phyloP scores from a whole-genome alignment of 53 echinoderm and acorn worm genomes.

The Apostichopus leukothele region DNA sequence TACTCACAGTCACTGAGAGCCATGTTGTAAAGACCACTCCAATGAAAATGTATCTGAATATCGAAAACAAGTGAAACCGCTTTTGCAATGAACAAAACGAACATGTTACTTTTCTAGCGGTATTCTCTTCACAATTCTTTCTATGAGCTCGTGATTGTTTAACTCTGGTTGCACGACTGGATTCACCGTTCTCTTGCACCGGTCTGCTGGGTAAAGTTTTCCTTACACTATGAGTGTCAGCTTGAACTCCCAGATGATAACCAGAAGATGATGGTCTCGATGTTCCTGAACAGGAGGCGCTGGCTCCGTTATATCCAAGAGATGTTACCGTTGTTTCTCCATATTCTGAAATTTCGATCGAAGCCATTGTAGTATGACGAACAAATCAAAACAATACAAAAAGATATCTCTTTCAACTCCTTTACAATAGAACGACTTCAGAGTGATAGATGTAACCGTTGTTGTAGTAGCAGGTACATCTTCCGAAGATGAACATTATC shows the following conservation, averaged over 20 bases:
- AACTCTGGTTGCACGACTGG: background rate
- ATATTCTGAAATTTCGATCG: background rate
- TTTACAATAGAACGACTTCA: too few relatives aligned
- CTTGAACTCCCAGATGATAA: constrained; percentile 14
- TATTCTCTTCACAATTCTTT: background rate
- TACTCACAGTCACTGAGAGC: constrained; percentile 25
- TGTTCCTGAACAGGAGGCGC: constrained; percentile 1
- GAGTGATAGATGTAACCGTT: background rate
- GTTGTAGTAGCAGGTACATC: background rate
- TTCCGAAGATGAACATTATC: background rate
- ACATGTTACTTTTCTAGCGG: background rate
- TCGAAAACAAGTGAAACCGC: constrained; percentile 39
- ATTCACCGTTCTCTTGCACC: background rate
- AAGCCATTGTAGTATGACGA: background rate
- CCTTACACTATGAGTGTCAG: background rate
- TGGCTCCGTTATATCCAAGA: background rate
- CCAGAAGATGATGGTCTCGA: background rate
- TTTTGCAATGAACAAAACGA: constrained; percentile 6
- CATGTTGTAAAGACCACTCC: constrained; percentile 21
- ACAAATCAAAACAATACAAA: too few relatives aligned
- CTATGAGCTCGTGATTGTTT: background rate
- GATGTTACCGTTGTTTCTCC: background rate
- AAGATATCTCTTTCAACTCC: too few relatives aligned
- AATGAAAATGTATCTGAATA: constrained; percentile 30
- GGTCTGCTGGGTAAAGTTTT: background rate